These are phyloP conservation scores for Gymnoscopelus braueri DNA, from an alignment of 2,797 vertebrate species.

Conservation along the genomic window DNA sequence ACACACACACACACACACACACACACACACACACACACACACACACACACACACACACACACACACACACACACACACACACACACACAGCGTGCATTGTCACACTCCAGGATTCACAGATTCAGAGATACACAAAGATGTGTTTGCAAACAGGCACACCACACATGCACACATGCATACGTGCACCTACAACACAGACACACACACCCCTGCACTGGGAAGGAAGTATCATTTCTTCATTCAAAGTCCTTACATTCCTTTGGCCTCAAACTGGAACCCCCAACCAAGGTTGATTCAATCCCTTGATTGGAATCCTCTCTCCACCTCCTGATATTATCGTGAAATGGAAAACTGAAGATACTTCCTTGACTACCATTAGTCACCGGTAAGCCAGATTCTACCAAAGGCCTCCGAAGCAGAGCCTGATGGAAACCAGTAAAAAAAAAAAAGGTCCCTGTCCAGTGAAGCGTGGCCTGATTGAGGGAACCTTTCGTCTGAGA, in stretches of 20 bases:
- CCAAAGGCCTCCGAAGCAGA: not conserved
- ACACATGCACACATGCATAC: no score
- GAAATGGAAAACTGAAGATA: not conserved
- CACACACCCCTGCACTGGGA: not conserved
- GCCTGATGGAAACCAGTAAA: slow-evolving; percentile 13
- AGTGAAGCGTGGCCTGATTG: slow-evolving; percentile 46
- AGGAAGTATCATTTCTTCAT: not conserved
- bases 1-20: slow-evolving; percentile 21
- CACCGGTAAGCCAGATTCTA: slow-evolving; percentile 2
- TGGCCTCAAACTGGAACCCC: not conserved
- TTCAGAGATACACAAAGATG: not conserved
- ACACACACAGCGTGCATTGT: not conserved
- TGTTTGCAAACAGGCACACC: no score
- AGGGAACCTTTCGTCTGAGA: slow-evolving; percentile 38
- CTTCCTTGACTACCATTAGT: slow-evolving; percentile 16
- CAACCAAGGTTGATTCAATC: not conserved
- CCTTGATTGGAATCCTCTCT: not conserved
- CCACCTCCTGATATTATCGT: not conserved
- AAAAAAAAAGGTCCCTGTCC: slow-evolving; percentile 15
- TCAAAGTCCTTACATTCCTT: not conserved
- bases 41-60: not conserved
- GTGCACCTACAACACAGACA: no score
- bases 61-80: slow-evolving; percentile 2
- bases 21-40: slow-evolving; percentile 45
- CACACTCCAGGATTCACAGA: not conserved